Evolutionary conservation across 2,888 invertebrate species (phyloP).

Genomic region (Nemoura dubitans): DNA sequence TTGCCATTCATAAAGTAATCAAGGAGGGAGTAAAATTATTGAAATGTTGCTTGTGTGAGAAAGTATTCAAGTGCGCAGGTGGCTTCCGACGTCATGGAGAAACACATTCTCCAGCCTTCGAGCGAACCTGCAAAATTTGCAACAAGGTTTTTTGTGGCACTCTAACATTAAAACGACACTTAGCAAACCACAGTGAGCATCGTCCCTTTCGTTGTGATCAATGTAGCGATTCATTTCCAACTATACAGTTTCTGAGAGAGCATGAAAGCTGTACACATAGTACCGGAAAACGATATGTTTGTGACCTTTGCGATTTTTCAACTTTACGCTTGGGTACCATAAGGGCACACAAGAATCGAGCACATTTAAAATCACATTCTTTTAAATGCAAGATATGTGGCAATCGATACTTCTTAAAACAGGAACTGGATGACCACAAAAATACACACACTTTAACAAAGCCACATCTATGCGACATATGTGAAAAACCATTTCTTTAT

Average conservation of each 20-base stretch:
- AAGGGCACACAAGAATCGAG: slow-evolving; percentile 59
- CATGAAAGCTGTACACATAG: no score
- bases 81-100: no score
- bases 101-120: no score
- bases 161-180: slow-evolving; percentile 15
- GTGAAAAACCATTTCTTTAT: slow-evolving; percentile 21
- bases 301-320: no score
- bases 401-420: slow-evolving; percentile 50
- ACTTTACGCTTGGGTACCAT: slow-evolving; percentile 58
- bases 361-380: no score
- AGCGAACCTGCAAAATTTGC: slow-evolving; percentile 14
- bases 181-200: slow-evolving; percentile 45
- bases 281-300: no score
- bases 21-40: no score
- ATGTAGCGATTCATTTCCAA: slow-evolving; percentile 59
- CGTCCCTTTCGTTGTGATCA: slow-evolving; percentile 58
- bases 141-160: slow-evolving; percentile 37
- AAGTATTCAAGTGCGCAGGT: no score
- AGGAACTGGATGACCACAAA: slow-evolving; percentile 33
- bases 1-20: no score
- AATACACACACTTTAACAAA: slow-evolving; percentile 24
- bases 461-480: slow-evolving; percentile 36
- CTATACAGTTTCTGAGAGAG: no score
- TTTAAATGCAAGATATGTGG: slow-evolving; percentile 54
- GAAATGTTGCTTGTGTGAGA: no score